Evolutionary conservation across 1,140 invertebrate species (phyloP), one percentile per base, ranked within the genome.

Genomic region (Aphis craccivora): DNA sequence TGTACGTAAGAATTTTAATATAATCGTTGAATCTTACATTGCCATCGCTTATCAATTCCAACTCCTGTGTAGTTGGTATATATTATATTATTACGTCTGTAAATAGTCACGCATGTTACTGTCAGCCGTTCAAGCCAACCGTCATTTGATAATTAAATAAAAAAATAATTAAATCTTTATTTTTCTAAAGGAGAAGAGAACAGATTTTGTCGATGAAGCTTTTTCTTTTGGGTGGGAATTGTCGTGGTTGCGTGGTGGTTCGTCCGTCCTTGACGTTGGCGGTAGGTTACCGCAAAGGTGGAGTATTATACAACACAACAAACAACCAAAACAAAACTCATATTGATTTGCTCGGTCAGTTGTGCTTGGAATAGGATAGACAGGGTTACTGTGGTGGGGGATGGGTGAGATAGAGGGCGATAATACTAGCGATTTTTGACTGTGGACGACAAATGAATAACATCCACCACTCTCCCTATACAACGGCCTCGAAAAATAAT

Each of bases 331-430:
- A 91, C 43, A 91, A 51, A 81, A 91, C 43, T 91, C 67, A 51
- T 91, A 91, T 91, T 91, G 90, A 91, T 91, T 91, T 83, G 90
- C 9, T 91, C 35, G 60, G 90, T 81, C 43, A 91, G 90, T 81
- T n/a, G 53, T 35, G 30, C n/a, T n/a, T n/a, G 4, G 60, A n/a
- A n/a, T 76, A 76, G 60, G 4, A n/a, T 51, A 22, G 7, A 30
- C 43, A 30, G 84, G 8, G 37, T 30, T 87, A 48, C 25, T 86
- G 83, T 86, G 35, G 43, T 20, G 14, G 87, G 9, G 23, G 48
- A 87, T 48, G 51, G 23, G 51, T 35, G 51, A 14, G 25, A 30
- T 43, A n/a, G 30, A 45, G 84, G 60, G 53, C 1, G 22, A 53
- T 6, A 37, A 23, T 89, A 89, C 48, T 20, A 53, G 88, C 35